A percentile compares a stretch with the other conserved stretches of the same genome.
Conservation (phyloP, 2,113 vertebrate genomes). For the Syrmaticus mikado region DNA sequence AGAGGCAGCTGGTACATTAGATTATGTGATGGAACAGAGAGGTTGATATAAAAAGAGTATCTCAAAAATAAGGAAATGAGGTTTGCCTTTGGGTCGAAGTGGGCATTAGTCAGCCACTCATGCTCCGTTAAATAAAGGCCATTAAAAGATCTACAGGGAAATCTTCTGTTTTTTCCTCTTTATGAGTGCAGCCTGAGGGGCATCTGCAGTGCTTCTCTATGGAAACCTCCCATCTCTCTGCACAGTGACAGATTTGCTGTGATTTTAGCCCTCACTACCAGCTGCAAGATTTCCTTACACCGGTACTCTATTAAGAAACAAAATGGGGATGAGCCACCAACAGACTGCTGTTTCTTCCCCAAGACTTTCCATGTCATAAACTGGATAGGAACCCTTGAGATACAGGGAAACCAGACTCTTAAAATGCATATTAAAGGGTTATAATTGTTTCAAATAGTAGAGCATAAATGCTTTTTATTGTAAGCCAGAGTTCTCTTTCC, state of each 20-base stretch:
- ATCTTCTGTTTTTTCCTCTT: not conserved
- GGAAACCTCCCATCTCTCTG: not conserved
- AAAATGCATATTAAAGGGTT: not conserved
- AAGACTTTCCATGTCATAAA: not conserved
- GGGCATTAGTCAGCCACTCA: not conserved
- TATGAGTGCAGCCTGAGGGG: rapidly evolving
- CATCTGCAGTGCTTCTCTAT: rapidly evolving
- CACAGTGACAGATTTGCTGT: not conserved
- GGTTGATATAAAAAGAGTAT: not conserved
- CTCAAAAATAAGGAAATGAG: not conserved
- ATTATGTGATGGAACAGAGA: not conserved
- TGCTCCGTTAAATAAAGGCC: not conserved
- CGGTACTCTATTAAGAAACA: not conserved
- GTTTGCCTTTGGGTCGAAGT: not conserved
- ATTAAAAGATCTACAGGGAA: not conserved
- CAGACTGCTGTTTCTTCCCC: not conserved
- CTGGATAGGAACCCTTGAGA: not conserved
- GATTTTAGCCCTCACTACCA: not conserved
- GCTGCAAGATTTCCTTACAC: not conserved
- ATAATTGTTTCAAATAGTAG: conserved; percentile 55
- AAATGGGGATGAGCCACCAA: not conserved
- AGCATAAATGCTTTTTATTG: conserved; percentile 31
- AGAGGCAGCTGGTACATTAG: not conserved
- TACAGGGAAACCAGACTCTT: not conserved
- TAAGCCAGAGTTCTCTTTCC: conserved; percentile 7